These are phyloP conservation scores for Nephrocerus scutellatus DNA, from an alignment of 2,888 invertebrate species.

Conservation along the genomic window DNA sequence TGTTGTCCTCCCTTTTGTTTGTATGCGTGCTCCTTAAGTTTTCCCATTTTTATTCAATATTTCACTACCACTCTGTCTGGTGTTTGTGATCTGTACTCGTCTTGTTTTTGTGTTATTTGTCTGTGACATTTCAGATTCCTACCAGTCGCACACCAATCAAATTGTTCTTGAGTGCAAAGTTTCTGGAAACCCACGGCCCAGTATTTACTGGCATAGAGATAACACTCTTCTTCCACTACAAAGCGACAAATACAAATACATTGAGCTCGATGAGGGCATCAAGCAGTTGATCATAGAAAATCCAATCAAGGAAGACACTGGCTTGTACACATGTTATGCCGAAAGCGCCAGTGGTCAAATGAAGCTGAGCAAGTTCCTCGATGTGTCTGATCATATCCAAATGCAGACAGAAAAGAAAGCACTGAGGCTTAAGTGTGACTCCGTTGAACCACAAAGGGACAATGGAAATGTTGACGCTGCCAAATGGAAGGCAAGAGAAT, in stretches of 20 bases:
- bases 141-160: slow-evolving; percentile 62
- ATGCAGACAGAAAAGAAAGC: slow-evolving; percentile 27
- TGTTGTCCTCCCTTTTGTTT: slow-evolving; percentile 1
- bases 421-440: too few relatives aligned
- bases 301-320: slow-evolving; percentile 60
- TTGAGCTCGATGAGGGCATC: slow-evolving; percentile 60
- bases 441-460: slow-evolving; percentile 18
- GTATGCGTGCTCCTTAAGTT: too few relatives aligned
- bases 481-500: slow-evolving; percentile 44
- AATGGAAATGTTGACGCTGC: slow-evolving; percentile 41
- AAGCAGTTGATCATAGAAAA: slow-evolving; percentile 60
- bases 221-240: slow-evolving; percentile 58
- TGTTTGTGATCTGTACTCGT: slow-evolving; percentile 2
- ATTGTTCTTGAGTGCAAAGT: slow-evolving; percentile 70
- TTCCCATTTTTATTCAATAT: too few relatives aligned
- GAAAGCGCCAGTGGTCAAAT: slow-evolving; percentile 58
- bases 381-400: slow-evolving; percentile 37
- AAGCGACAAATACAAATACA: slow-evolving; percentile 53
- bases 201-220: slow-evolving; percentile 58
- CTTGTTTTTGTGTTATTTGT: slow-evolving; percentile 9
- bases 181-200: slow-evolving; percentile 65
- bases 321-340: slow-evolving; percentile 69
- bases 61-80: background rate
- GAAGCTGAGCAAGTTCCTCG: slow-evolving; percentile 43
- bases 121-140: slow-evolving; percentile 53